Evolutionary conservation across 2,113 vertebrate species (phyloP).

Genomic region (Anarrhichthys ocellatus): DNA sequence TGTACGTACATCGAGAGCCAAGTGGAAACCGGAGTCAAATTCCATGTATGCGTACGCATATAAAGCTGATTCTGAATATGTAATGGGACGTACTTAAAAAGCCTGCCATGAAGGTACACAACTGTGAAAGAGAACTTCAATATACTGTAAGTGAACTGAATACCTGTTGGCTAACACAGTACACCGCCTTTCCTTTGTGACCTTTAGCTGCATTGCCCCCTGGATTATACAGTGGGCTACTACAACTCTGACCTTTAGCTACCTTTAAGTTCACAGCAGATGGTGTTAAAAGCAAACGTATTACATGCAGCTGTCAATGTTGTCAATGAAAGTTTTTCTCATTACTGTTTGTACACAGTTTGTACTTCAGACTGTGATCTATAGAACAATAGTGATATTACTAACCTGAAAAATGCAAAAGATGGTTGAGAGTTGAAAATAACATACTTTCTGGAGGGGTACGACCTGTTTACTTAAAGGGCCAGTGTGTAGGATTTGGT

Average conservation of each 20-base stretch:
- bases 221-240: constrained; percentile 22
- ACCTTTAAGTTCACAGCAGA: constrained; percentile 48
- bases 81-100: neutral
- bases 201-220: constrained; percentile 19
- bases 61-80: neutral
- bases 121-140: neutral
- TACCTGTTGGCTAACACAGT: no score
- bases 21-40: no score
- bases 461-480: neutral
- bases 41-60: no score
- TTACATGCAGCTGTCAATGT: constrained; percentile 50
- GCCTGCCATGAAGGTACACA: neutral
- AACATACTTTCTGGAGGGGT: neutral
- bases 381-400: neutral
- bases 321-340: constrained; percentile 26
- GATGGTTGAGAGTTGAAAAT: no score
- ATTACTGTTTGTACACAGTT: neutral
- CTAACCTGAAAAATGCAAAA: neutral
- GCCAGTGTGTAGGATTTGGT: no score
- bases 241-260: constrained; percentile 36
- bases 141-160: neutral
- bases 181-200: neutral
- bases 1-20: no score
- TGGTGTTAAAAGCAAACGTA: constrained; percentile 53
- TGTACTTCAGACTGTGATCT: neutral